Evolutionary conservation across 92 coral and sea anemone species (phyloP), one percentile per base, ranked within the genome.

Genomic region (Epizoanthus rinbou): DNA sequence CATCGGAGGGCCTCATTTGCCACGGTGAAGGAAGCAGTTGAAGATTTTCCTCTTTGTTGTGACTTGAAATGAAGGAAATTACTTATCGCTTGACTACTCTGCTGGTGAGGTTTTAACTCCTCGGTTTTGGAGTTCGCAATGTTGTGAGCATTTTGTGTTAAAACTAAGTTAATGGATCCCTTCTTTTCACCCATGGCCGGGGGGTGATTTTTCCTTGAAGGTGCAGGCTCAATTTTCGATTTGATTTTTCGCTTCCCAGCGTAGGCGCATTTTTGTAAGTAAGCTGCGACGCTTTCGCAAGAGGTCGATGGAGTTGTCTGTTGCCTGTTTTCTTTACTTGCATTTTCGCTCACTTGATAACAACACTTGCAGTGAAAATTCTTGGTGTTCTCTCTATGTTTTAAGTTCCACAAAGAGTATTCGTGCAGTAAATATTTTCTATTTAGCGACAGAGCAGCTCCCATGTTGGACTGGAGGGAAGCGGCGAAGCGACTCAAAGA

Each of bases 211-310:
- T 89, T 85, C 63, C 86, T 89, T 35, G 88, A 21, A 16, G 92
- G 90, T 0, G 87, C 94, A 52, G 99, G 99, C 35, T 92, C 98
- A 87, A 96, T 91, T 82, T 90, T 94, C 50, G 98, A 91, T 62
- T 82, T 94, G 84, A 94, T 96, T 73, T 88, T 96, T 58, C 93
- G 85, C 87, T 92, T 96, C 57, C 99, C 98, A 11, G 84, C 99
- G 70, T 92, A 90, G 24, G 99, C 99, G 70, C 98, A 96, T 83
- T 96, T 96, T 74, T 96, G 97, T 31, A 94, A 87, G 87, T 96
- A 96, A 6, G 99, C 99, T 67, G 99, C 93, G 14, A 93, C 91
- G 21, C 95, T 86, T 62, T 93, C 97, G 85, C 97, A 93, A 53
- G 97, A 88, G 19, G 92, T 88, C 21, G 87, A 74, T 28, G 80